Base-by-base conservation (phyloP, 1,140 invertebrate genomes). In the Leptopilina boulardi region DNA sequence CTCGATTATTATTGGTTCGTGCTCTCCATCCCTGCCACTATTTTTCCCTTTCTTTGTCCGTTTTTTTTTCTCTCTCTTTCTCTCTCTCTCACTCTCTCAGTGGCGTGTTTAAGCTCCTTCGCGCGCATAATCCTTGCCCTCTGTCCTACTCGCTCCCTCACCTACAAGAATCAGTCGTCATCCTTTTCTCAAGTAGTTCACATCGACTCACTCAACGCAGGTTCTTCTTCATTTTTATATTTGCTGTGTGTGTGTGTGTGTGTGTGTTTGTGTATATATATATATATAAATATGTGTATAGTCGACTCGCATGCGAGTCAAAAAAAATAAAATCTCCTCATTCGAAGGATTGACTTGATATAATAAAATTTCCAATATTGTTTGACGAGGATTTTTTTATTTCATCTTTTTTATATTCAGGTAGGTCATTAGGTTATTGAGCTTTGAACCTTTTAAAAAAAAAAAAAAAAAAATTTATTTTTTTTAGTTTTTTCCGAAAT, bases 401-500 rank as follows among this genome's bases (percentile, higher is more conserved):
- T n/a, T n/a, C n/a, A n/a, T n/a, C n/a, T n/a, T n/a, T n/a, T n/a
- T n/a, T n/a, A 54, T 19, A 54, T 54, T 54, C 15, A 54, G 47
- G 47, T 54, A 54, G 47, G 47, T 54, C 47, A 54, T 1, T 19
- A 15, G 47, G 47, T 54, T 15, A 3, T 54, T 54, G 47, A 54
- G 47, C 47, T 54, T 54, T 19, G 47, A 54, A n/a, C 47, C 47
- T 13, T 54, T n/a, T n/a, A n/a, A n/a, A n/a, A n/a, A n/a, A n/a
- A n/a, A n/a, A n/a, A n/a, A n/a, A n/a, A n/a, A n/a, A 54, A 8
- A 54, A n/a, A 18, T 18, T 54, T 18, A n/a, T 54, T 54, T n/a
- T n/a, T n/a, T n/a, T n/a, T n/a, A n/a, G n/a, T n/a, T n/a, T n/a
- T n/a, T n/a, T n/a, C n/a, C n/a, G n/a, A n/a, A n/a, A n/a, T n/a